Base-by-base conservation (phyloP, 2,888 invertebrate species). In the Cetonia aurata region DNA sequence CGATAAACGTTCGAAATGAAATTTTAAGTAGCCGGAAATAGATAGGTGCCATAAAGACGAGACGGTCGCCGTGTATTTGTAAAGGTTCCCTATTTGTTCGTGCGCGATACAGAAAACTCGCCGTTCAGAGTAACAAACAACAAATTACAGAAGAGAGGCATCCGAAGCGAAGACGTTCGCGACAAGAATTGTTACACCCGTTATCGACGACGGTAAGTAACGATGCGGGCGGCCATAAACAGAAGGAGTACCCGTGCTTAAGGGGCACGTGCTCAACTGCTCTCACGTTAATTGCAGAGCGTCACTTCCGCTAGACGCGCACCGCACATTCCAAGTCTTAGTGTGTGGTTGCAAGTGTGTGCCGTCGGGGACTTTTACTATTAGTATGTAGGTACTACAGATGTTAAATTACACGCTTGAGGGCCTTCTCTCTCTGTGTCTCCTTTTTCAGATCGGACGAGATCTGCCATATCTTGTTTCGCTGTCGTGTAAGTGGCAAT, bases 271-370 rank as follows among this genome's bases (percentile, higher is more conserved):
- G 75, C 75, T 74, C 66, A 70, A 72, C 72, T 71, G 67, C 75
- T 71, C 74, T 75, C 73, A 74, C 69, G 76, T 76, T 77, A 76
- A 77, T 77, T 77, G 77, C 75, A 77, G 75, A 75, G 74, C 73
- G 73, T 75, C 75, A 76, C 73, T 76, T 75, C 75, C 75, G 70
- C 72, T 72, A 71, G 72, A 76, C 75, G 74, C 72, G 71, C 71
- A 57, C 67, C 65, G 65, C 73, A 68, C 71, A 65, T 67, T 65
- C 62, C 50, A 65, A 37, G 37, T 50, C 62, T 50, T 50, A 65
- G 62, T 65, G 62, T 65, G 62, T 50, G 62, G 62, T 65, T 65
- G 62, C 19, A 3, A 37, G 37, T 65, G 15, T 62, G 62, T 50
- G 62, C 62, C 62, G 62, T 65, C 62, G 50, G 69, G 62, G 60